These are phyloP conservation scores for Pogona vitticeps DNA, from an alignment of 2,113 vertebrate genomes.

Conservation along the genomic window DNA sequence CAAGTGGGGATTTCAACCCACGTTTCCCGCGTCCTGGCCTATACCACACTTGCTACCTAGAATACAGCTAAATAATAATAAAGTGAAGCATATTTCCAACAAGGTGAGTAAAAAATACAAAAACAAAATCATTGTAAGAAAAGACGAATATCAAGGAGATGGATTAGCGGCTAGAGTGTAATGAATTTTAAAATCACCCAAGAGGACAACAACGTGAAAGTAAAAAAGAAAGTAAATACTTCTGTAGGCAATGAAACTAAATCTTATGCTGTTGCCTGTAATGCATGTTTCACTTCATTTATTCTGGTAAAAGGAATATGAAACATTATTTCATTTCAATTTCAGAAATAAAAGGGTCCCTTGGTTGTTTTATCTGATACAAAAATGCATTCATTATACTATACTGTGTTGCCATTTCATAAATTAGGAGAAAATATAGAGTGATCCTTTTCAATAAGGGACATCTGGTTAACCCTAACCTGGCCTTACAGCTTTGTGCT, in stretches of 20 bases:
- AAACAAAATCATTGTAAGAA: background rate
- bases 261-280: background rate
- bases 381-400: background rate
- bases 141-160: background rate
- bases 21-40: too few species aligned
- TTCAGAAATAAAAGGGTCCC: background rate
- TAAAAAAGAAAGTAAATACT: background rate
- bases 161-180: background rate
- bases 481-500: background rate
- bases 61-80: too few species aligned
- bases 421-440: slow-evolving; percentile 12
- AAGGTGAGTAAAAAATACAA: background rate
- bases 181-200: background rate
- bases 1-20: too few species aligned
- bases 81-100: background rate
- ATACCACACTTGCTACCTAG: too few species aligned
- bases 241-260: background rate
- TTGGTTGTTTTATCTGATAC: background rate
- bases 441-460: background rate
- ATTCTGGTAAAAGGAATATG: background rate
- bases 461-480: slow-evolving; percentile 16
- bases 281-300: background rate
- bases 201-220: background rate
- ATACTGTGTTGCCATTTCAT: slow-evolving; percentile 7
- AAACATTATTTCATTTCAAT: slow-evolving; percentile 2